Base-by-base conservation (phyloP, 2,888 invertebrate species). In the Plebejus argus region DNA sequence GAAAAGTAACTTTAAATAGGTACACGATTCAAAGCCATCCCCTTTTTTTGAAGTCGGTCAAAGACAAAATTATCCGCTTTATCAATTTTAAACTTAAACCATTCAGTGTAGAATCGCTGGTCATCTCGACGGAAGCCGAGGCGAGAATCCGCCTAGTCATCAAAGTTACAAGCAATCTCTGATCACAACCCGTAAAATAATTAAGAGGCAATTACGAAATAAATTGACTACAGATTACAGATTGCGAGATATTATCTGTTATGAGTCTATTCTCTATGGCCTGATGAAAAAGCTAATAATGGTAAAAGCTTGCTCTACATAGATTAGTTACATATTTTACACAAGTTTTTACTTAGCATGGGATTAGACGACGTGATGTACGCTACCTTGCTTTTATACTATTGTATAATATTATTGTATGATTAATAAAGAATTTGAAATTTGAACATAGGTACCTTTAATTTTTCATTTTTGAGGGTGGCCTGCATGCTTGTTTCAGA, bases 111-210 rank as follows among this genome's bases (percentile, higher is more conserved):
- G 66, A 28, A 66, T 5, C 28, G 66, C 66, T 33, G 15, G 66
- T 66, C 66, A 66, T 66, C 20, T 12, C 8, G 45, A 10, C 39
- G 72, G 72, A 72, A 72, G 39, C 72, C 8, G n/a, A 39, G 10
- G 5, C 39, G 10, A 20, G 15, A 72, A 33, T 72, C 45, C 45
- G 72, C 72, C 23, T 15, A 5, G 72, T 72, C 72, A 72, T 45
- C 20, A 10, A 39, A 6, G 8, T 20, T 71, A 72, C 39, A 45
- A 20, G 45, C 45, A 45, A 45, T 45, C 72, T 71, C 1, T 45
- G 72, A 72, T 72, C 72, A 72, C 20, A 72, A 20, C 23, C 45
- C 72, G 23, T 72, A 72, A 72, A 72, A 72, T 72, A 72, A 72
- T 72, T 72, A 72, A 15, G 45, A 45, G 39, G 45, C 72, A 72